Conservation (phyloP, 1,140 invertebrate species). For the Lineus longissimus region DNA sequence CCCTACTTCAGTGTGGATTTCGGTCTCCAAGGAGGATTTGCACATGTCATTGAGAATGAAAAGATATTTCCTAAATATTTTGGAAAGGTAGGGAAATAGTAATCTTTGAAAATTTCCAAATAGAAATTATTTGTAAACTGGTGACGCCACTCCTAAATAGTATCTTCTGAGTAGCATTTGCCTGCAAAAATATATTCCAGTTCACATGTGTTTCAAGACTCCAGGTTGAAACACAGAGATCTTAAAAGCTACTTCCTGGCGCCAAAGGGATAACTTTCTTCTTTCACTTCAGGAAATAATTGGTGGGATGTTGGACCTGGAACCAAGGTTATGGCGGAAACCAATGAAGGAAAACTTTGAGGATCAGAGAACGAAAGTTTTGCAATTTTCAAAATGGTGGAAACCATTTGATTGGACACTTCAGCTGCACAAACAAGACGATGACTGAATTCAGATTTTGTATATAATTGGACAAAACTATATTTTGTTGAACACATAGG, state of each 20-base stretch:
- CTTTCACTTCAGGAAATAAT: slow-evolving; percentile 74
- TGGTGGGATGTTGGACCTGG: slow-evolving; percentile 87
- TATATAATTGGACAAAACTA: no score
- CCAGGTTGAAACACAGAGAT: no score
- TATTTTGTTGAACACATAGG: no score
- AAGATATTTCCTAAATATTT: slow-evolving; percentile 82
- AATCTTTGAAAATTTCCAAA: background rate
- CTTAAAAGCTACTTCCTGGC: no score
- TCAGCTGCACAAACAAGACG: slow-evolving; percentile 17
- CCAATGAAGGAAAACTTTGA: slow-evolving; percentile 70
- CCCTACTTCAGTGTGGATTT: slow-evolving; percentile 94
- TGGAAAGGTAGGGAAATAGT: slow-evolving; percentile 72
- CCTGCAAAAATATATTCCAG: no score
- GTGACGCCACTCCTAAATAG: background rate
- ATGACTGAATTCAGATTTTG: no score
- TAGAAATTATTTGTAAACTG: background rate
- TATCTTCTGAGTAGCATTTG: no score
- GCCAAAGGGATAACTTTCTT: background rate
- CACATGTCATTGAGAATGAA: slow-evolving; percentile 95
- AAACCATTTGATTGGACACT: slow-evolving; percentile 62
- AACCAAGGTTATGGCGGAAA: slow-evolving; percentile 79
- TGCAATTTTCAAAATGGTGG: slow-evolving; percentile 66
- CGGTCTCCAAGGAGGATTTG: slow-evolving; percentile 80
- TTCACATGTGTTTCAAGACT: no score
- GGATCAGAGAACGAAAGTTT: slow-evolving; percentile 65